phyloP scores from a whole-genome alignment of 2,113 vertebrate genomes.

The Tapirus terrestris region DNA sequence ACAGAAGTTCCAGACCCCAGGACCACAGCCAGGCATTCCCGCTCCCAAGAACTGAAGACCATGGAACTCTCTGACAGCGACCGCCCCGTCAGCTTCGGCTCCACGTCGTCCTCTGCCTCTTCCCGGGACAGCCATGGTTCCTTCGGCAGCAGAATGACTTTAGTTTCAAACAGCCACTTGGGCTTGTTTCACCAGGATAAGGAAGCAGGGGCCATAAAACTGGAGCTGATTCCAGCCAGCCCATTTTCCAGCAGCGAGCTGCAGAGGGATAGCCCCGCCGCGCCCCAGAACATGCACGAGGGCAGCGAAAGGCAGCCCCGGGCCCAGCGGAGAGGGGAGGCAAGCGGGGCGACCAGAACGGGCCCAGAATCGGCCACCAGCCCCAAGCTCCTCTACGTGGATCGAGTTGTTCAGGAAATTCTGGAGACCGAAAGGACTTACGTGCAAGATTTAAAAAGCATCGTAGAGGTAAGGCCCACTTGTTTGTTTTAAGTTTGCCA shows the following conservation, averaged over 20 bases:
- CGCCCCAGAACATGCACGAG: constrained; percentile 73
- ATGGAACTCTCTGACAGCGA: constrained; percentile 96
- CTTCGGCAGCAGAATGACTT: constrained; percentile 93
- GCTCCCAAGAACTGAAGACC: constrained; percentile 87
- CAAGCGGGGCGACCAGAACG: constrained; percentile 81
- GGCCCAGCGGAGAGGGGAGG: constrained; percentile 78
- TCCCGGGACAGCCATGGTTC: constrained; percentile 98
- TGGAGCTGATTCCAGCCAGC: constrained; percentile 93
- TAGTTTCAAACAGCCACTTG: constrained; percentile 91
- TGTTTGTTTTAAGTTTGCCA: neutral
- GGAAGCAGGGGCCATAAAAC: constrained; percentile 93
- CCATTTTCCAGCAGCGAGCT: constrained; percentile 89
- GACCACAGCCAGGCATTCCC: constrained; percentile 82
- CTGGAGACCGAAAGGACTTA: constrained; percentile 97
- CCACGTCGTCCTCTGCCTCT: constrained; percentile 97
- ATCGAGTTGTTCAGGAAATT: constrained; percentile 97
- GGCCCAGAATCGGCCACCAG: constrained; percentile 83
- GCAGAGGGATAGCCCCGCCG: constrained; percentile 52
- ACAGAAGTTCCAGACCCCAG: constrained; percentile 86
- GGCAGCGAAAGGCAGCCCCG: constrained; percentile 72
- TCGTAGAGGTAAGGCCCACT: constrained; percentile 92
- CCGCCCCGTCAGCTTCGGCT: constrained; percentile 96
- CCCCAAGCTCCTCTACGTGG: constrained; percentile 95
- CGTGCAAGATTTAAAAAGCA: constrained; percentile 96
- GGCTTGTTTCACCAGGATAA: constrained; percentile 90